phyloP scores from a whole-genome alignment of 2,888 invertebrate species.

The Lottia scabra region DNA sequence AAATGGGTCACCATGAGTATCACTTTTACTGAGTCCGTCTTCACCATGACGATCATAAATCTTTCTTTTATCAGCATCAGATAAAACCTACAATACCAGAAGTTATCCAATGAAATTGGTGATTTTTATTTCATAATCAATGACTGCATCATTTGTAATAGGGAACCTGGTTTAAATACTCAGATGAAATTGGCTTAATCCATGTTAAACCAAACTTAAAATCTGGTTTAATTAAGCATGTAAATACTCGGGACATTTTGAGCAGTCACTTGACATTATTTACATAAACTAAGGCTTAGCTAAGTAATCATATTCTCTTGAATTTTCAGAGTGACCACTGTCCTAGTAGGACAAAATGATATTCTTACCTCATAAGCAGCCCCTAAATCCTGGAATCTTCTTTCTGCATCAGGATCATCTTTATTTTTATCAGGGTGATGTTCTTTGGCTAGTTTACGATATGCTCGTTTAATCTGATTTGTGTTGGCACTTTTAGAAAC shows the following conservation, averaged over 20 bases:
- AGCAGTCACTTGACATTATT: too few species aligned
- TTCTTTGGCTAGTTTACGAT: constrained; percentile 93
- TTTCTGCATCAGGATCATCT: constrained; percentile 91
- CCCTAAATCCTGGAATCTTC: constrained; percentile 94
- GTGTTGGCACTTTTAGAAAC: constrained; percentile 86
- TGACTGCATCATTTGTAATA: too few species aligned
- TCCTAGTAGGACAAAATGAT: too few species aligned
- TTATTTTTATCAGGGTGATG: constrained; percentile 98
- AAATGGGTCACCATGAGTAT: constrained; percentile 89
- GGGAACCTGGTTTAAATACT: too few species aligned
- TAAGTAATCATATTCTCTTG: too few species aligned
- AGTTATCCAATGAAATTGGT: not conserved
- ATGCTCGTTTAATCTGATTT: constrained; percentile 98
- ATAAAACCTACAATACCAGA: constrained; percentile 74
- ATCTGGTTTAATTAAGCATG: too few species aligned
- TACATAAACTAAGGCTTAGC: too few species aligned
- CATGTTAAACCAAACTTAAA: too few species aligned
- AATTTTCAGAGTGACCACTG: too few species aligned
- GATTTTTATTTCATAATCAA: too few species aligned
- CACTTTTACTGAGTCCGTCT: constrained; percentile 95
- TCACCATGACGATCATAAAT: constrained; percentile 96
- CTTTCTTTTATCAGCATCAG: constrained; percentile 92
- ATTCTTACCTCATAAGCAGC: constrained; percentile 88
- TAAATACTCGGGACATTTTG: too few species aligned
- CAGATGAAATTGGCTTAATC: too few species aligned